Evolutionary conservation across 2,888 invertebrate species (phyloP).

Genomic region (Aplocera efformata): DNA sequence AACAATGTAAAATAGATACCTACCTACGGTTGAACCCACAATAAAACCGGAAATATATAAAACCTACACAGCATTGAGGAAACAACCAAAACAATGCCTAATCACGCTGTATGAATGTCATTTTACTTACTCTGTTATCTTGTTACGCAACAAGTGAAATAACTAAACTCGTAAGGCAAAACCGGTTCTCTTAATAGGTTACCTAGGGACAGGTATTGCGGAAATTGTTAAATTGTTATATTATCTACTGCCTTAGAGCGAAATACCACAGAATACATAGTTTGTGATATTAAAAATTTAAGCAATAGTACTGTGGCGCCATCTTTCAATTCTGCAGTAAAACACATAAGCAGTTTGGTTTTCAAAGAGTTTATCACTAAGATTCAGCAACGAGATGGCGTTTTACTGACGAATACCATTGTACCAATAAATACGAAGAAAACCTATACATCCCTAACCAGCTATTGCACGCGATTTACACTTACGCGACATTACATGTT

Average conservation of each 20-base stretch:
- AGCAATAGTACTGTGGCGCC: conserved; percentile 3
- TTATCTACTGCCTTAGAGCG: background rate
- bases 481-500: no score
- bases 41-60: no score
- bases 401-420: conserved; percentile 1
- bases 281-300: no score
- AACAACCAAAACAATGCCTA: background rate
- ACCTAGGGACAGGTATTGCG: conserved; percentile 9
- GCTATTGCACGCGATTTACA: no score
- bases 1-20: no score
- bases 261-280: no score
- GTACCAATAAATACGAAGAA: no score
- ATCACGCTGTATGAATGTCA: background rate
- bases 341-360: background rate
- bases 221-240: conserved; percentile 15
- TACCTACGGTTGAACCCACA: background rate
- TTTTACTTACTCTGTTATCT: background rate
- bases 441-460: no score
- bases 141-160: conserved; percentile 16
- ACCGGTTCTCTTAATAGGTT: conserved; percentile 12
- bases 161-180: conserved; percentile 8
- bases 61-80: background rate
- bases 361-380: background rate
- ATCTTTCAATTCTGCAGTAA: conserved; percentile 6
- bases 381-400: conserved; percentile 21